phyloP scores from a whole-genome alignment of 1,140 invertebrate species.

The Conopomorpha cramerella region DNA sequence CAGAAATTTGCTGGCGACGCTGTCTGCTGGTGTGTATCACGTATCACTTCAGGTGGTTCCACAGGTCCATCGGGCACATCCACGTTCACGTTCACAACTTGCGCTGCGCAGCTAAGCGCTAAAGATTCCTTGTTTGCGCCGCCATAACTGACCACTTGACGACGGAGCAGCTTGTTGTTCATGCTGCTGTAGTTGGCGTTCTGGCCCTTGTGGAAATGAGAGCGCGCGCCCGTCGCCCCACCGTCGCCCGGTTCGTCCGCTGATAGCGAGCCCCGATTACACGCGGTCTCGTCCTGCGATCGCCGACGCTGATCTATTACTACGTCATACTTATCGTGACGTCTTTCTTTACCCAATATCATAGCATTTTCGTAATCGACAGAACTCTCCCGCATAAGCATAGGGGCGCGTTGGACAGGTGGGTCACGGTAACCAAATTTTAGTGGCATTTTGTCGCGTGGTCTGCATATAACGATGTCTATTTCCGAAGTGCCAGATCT shows the following conservation, averaged over 20 bases:
- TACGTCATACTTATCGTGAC: conserved; percentile 42
- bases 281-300: conserved; percentile 36
- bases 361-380: conserved; percentile 71
- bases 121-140: conserved; percentile 43
- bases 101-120: conserved; percentile 45
- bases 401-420: conserved; percentile 17
- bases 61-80: conserved; percentile 36
- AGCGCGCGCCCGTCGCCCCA: conserved; percentile 46
- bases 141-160: conserved; percentile 59
- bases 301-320: conserved; percentile 34
- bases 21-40: conserved; percentile 40
- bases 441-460: conserved; percentile 26
- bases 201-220: conserved; percentile 64
- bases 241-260: conserved; percentile 35
- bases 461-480: conserved; percentile 72
- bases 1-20: conserved; percentile 69
- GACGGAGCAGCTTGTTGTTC: conserved; percentile 62
- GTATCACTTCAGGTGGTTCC: conserved; percentile 23
- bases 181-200: conserved; percentile 62
- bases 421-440: conserved; percentile 30
- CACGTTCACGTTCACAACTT: conserved; percentile 48
- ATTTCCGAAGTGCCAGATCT: conserved; percentile 69
- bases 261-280: conserved; percentile 48
- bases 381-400: conserved; percentile 66
- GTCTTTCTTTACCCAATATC: conserved; percentile 58